Evolutionary conservation across 2,797 vertebrate species (phyloP).

Genomic region (Oceanodroma leucorhoa): DNA sequence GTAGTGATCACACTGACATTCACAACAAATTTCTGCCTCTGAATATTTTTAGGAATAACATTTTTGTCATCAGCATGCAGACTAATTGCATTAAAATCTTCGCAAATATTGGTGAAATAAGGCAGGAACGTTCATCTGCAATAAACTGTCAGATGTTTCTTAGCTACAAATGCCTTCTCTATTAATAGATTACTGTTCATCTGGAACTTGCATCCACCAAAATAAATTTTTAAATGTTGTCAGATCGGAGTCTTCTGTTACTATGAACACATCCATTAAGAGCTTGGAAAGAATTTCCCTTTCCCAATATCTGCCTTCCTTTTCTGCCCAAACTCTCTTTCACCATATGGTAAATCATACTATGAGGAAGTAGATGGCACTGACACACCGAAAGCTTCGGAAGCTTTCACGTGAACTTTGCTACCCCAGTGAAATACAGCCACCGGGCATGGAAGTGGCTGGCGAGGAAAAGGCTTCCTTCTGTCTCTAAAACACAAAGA

Average conservation of each 20-base stretch:
- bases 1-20: background rate
- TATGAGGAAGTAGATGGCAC: background rate
- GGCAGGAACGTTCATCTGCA: background rate
- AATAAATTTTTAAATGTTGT: background rate
- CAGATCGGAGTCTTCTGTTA: background rate
- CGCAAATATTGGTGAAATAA: background rate
- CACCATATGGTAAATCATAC: background rate
- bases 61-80: background rate
- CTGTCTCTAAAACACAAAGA: background rate
- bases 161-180: background rate
- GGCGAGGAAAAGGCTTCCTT: background rate
- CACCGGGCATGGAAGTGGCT: background rate
- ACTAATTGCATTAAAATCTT: background rate
- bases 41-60: background rate
- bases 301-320: background rate
- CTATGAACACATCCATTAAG: background rate
- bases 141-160: background rate
- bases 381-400: background rate
- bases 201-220: background rate
- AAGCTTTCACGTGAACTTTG: background rate
- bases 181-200: background rate
- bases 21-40: background rate
- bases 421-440: background rate
- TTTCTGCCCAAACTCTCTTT: background rate
- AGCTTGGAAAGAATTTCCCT: background rate